Evolutionary conservation across 2,888 invertebrate genomes (phyloP), one percentile per base, ranked within the genome.

Genomic region (Drosophila melanosoma): DNA sequence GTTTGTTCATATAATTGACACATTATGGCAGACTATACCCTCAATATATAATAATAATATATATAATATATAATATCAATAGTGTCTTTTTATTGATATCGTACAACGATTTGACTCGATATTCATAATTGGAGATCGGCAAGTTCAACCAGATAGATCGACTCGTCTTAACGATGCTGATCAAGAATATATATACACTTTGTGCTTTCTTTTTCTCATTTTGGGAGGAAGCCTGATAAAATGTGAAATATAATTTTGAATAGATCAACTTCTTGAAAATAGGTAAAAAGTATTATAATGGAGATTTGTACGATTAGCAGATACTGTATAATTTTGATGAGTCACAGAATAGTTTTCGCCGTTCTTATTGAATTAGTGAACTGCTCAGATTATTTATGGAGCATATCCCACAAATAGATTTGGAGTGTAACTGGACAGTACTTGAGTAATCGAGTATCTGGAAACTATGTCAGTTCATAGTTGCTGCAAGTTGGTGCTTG

Each of bases 401-500:
- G n/a, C 33, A 29, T 15, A 10, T 11, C 42, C 42, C 38, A 36
- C n/a, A 45, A 53, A 53, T 23, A 53, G 10, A 32, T 17, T 17
- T 36, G n/a, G 26, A 56, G 66, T 54, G 67, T 48, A 26, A 54
- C 38, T 49, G 36, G 7, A 11, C 36, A 54, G 57, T 12, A 33
- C 38, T 49, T 49, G n/a, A 58, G 69, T 69, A 56, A 29, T 49
- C 29, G 26, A 26, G 54, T 26, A 36, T 26, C 17, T n/a, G 26
- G 52, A 45, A 65, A 60, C 70, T 42, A 23, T 62, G 77, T 67
- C 72, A 72, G 77, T 58, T 72, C 20, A 45, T 56, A 33, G 35
- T 29, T 26, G 68, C 29, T 68, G 54, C 68, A 57, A 49, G 48
- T 12, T 8, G 7, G n/a, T 6, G 32, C 3, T 15, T 52, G 29